Evolutionary conservation across 1,140 invertebrate species (phyloP), one percentile per base, ranked within the genome.

Genomic region (Choristoneura fumiferana): DNA sequence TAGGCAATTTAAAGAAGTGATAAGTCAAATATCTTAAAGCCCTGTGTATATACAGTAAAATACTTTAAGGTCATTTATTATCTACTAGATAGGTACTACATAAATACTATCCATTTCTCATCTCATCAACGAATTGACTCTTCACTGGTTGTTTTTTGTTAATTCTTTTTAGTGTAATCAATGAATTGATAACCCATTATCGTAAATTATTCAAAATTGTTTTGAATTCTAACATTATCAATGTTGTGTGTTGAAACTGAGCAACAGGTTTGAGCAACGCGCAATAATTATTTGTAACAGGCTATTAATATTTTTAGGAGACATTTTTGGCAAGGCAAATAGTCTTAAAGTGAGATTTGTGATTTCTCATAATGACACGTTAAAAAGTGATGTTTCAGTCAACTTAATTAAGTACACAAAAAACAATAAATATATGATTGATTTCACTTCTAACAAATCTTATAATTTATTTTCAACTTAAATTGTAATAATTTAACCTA

Each of bases 221-320:
- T 29, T 29, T 29, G n/a, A n/a, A n/a, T n/a, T n/a, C n/a, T n/a
- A n/a, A n/a, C n/a, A n/a, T n/a, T n/a, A n/a, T n/a, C n/a, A n/a
- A n/a, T n/a, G n/a, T 29, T 6, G 6, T 29, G 6, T 29, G 2
- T 29, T 29, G 2, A 3, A 3, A 2, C 54, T 81, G 76, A 81
- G 78, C 76, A 78, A 72, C 54, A 65, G 37, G 52, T 57, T 82
- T 82, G 79, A 82, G 79, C 79, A 78, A 49, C 12, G 22, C 6
- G 22, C 22, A 22, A 4, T 45, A 49, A 49, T n/a, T 76, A 29
- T 70, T 33, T 60, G 37, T 17, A 63, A 55, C 39, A 52, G 58
- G 43, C 59, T 58, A 67, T 60, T 65, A 67, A 66, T 62, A 60
- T 60, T 14, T 57, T 71, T 65, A 49, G 57, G 52, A 52, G 57